phyloP scores from a whole-genome alignment of 2,797 vertebrate genomes.

The Sebastes iracundus region DNA sequence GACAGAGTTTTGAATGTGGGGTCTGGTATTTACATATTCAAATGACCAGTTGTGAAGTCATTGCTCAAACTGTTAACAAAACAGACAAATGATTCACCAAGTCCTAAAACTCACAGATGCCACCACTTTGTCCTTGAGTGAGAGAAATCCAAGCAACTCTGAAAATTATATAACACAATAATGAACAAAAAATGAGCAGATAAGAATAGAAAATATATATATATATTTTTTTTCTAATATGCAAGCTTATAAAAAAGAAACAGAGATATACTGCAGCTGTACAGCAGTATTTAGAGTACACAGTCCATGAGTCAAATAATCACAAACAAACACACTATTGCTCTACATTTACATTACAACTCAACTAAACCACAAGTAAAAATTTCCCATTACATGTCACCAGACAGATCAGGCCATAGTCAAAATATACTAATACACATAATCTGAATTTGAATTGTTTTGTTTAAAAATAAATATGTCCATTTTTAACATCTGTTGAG shows the following conservation, averaged over 20 bases:
- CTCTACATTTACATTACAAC: background rate
- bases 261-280: too few species aligned
- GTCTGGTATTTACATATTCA: slow-evolving; percentile 35
- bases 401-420: background rate
- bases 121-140: slow-evolving; percentile 4
- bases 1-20: slow-evolving; percentile 3
- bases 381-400: background rate
- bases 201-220: background rate
- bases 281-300: background rate
- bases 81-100: slow-evolving; percentile 36
- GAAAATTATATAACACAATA: background rate
- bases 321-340: background rate
- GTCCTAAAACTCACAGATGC: slow-evolving; percentile 26
- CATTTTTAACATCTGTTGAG: background rate
- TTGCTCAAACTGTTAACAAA: slow-evolving; percentile 25
- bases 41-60: slow-evolving; percentile 32
- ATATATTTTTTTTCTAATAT: background rate
- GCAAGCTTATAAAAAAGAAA: background rate
- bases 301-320: background rate
- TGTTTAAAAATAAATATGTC: background rate
- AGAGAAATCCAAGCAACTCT: slow-evolving; percentile 11
- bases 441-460: background rate
- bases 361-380: background rate
- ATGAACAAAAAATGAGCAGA: background rate
- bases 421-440: background rate